Evolutionary conservation across 2,888 invertebrate species (phyloP).

Genomic region (Beris morrisii): DNA sequence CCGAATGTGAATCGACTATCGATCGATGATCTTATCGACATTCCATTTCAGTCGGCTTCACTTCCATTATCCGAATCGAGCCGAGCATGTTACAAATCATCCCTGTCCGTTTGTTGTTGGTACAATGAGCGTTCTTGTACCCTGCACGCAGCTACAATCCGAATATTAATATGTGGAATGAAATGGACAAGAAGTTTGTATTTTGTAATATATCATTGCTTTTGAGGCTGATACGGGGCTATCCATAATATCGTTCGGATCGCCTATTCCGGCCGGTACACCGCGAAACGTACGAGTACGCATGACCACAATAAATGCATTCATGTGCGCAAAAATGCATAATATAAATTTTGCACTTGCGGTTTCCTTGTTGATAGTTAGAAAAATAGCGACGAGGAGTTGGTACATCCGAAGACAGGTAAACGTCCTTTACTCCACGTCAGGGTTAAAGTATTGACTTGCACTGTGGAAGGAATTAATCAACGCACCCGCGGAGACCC

Average conservation of each 20-base stretch:
- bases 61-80: neutral
- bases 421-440: slow-evolving; percentile 20
- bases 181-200: neutral
- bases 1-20: neutral
- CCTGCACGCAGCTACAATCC: neutral
- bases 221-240: neutral
- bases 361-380: slow-evolving; percentile 28
- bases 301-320: slow-evolving; percentile 20
- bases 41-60: slow-evolving; percentile 22
- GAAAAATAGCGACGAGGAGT: slow-evolving; percentile 12
- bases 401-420: slow-evolving; percentile 22
- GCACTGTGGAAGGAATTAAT: slow-evolving; percentile 27
- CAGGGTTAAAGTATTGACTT: slow-evolving; percentile 29
- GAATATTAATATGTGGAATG: slow-evolving; percentile 15
- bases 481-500: slow-evolving; percentile 2
- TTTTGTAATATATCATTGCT: neutral
- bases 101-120: neutral
- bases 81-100: slow-evolving; percentile 9
- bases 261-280: too few species aligned
- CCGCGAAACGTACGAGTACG: neutral
- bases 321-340: slow-evolving; percentile 4
- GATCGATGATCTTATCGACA: slow-evolving; percentile 8
- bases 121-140: neutral
- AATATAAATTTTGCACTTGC: slow-evolving; percentile 15
- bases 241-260: too few species aligned